Evolutionary conservation across 64 coral and sea anemone species (phyloP), one percentile per base, ranked within the genome.

Genomic region (Trachythela sp.): DNA sequence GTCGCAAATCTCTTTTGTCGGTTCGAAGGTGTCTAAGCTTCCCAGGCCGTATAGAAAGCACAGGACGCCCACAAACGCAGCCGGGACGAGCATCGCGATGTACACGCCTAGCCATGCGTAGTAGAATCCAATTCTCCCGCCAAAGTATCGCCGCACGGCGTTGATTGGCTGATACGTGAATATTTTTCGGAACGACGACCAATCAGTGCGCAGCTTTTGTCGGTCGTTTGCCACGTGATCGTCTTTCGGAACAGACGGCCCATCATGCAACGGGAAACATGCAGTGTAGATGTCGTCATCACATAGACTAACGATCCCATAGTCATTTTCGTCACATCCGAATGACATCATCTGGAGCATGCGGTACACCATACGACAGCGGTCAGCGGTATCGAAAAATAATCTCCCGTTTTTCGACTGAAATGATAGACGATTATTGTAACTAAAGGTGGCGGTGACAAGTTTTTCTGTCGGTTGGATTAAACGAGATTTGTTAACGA

Each of bases 51-150:
- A 76, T 8, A 99, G 35, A 36, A 99, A 99, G 32, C 93, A 95
- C 6, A 85, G 85, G 24, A 95, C 29, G 15, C 96, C 96, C 8
- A 99, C 96, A 32, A 92, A 39, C 1, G 93, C 88, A 5, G 96
- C 96, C 27, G 75, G 41, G 11, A 99, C 84, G 13, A 99, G 84
- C 91, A 94, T 93, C 5, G 75, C 87, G 42, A 94, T 95, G 84
- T 99, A 99, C 8, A 90, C 77, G 13, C 96, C 96, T 17, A 95
- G 43, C 96, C 96, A 99, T 1, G 96, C 96, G 59, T 94, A 99
- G 60, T 99, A 99, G 8, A 99, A 92, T 27, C 88, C 91, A 15
- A 95, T 91, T 0, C 96, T 91, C 22, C 90, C 89, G 8, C 96
- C 96, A 86, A 99, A 99, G 39, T 99, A 99, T 20, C 84, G 87